Conservation (phyloP, 2,888 invertebrate genomes). For the Drosophila rubida region DNA sequence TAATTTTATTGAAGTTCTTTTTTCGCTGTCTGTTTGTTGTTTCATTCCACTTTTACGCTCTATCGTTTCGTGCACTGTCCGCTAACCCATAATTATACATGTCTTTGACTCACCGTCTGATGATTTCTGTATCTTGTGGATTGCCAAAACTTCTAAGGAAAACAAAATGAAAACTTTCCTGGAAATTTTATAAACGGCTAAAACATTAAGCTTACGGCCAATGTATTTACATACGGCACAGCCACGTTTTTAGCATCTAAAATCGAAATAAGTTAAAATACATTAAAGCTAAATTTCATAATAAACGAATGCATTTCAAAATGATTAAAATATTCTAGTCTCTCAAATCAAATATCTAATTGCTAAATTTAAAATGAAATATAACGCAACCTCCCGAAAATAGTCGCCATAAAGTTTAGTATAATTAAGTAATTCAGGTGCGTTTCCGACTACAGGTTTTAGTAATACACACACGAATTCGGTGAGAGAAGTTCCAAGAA, state of each 20-base stretch:
- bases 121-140: slow-evolving; percentile 24
- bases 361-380: not conserved
- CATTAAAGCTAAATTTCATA: not conserved
- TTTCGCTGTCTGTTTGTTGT: slow-evolving; percentile 17
- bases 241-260: not conserved
- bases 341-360: not conserved
- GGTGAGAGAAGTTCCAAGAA: not conserved
- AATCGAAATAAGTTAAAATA: not conserved
- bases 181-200: slow-evolving; percentile 3
- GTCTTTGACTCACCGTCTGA: slow-evolving; percentile 70
- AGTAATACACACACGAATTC: not conserved
- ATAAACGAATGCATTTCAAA: not conserved
- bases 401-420: too few species aligned
- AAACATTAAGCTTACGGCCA: not conserved
- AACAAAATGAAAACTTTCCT: slow-evolving; percentile 12
- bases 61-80: slow-evolving; percentile 37
- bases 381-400: too few species aligned
- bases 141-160: slow-evolving; percentile 32
- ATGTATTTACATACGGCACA: too few species aligned
- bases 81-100: slow-evolving; percentile 81
- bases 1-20: slow-evolving; percentile 47
- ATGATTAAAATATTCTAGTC: too few species aligned
- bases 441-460: not conserved
- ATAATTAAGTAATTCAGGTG: too few species aligned
- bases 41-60: slow-evolving; percentile 31